These are phyloP conservation scores for Caenorhabditis parvicauda DNA, from an alignment of 2,888 invertebrate genomes.

Conservation along the genomic window DNA sequence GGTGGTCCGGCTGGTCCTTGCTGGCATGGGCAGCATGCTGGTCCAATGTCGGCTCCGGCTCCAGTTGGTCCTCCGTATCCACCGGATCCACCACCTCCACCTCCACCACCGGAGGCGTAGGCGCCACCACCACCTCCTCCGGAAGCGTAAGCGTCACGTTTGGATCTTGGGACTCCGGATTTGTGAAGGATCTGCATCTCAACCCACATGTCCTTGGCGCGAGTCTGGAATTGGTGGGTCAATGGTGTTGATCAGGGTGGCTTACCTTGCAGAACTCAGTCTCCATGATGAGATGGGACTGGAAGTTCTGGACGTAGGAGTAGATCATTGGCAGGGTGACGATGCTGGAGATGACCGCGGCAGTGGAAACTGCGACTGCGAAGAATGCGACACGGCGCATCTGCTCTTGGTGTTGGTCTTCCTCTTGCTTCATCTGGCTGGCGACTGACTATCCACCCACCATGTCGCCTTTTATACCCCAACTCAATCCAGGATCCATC, in stretches of 20 bases:
- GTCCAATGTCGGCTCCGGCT: conserved; percentile 36
- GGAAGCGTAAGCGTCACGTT: conserved; percentile 36
- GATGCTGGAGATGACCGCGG: conserved; percentile 55
- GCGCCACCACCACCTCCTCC: conserved; percentile 36
- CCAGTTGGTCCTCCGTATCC: conserved; percentile 35
- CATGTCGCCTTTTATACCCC: conserved; percentile 14
- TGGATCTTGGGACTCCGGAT: conserved; percentile 35
- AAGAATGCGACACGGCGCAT: conserved; percentile 62
- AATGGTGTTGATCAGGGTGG: not conserved
- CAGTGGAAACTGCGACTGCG: conserved; percentile 60
- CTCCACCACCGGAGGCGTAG: conserved; percentile 13
- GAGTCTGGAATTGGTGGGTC: conserved; percentile 26
- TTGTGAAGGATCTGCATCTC: conserved; percentile 61
- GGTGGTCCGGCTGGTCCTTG: conserved; percentile 47
- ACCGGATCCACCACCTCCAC: conserved; percentile 43
- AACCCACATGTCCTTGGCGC: conserved; percentile 61
- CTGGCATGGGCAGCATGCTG: conserved; percentile 51
- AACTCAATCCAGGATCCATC: too few species aligned
- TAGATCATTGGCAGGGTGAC: conserved; percentile 62
- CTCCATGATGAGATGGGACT: conserved; percentile 60
- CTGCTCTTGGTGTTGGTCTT: conserved; percentile 37
- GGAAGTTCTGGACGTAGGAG: conserved; percentile 61
- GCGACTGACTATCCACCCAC: conserved; percentile 18
- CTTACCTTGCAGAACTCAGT: conserved; percentile 60
- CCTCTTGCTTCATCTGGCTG: conserved; percentile 35